Base-by-base conservation (phyloP, 2,113 vertebrate genomes). In the Charadrius vociferus region DNA sequence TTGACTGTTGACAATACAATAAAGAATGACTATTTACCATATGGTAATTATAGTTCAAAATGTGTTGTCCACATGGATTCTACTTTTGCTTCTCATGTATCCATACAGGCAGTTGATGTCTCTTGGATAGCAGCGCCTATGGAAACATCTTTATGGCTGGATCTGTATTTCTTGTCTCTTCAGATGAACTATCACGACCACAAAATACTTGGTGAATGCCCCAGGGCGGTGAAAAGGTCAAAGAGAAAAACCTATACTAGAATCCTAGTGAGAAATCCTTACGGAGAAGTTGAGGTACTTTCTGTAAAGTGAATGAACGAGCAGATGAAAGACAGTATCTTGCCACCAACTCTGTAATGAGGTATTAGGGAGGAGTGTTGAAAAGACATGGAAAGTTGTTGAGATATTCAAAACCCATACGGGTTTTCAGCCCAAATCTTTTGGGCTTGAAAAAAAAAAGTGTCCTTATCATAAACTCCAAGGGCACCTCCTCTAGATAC, bases 21-120 rank as follows among this genome's bases (percentile, higher is more conserved):
- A 95, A 96, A 95, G 93, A 86, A 96, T 91, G 62, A 85, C 50
- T 95, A 91, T 96, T 95, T 95, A 82, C 95, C 84, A 80, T 80
- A 50, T 66, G 87, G 89, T 91, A 94, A 97, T 82, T 96, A 55
- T 50, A 94, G 94, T 95, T 95, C 96, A 97, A 95, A 95, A 95
- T 96, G 91, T 95, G 86, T 89, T 87, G 84, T 90, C 96, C 95
- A 80, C 91, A 83, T 90, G 93, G 94, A 95, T 88, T 91, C 94
- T 65, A 10, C 77, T 95, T 91, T 19, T 87, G 61, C 43, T 87
- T 92, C 89, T 91, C 78, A 10, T 50, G 70, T 89, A 65, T 75
- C 83, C 77, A 72, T 19, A 21, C 19, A 66, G 56, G 68, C 73
- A 84, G 19, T 43, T 36, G 72, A 70, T 45, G 58, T 79, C 81